Conservation (phyloP, 2,797 vertebrate species). For the Peromyscus aztecus region DNA sequence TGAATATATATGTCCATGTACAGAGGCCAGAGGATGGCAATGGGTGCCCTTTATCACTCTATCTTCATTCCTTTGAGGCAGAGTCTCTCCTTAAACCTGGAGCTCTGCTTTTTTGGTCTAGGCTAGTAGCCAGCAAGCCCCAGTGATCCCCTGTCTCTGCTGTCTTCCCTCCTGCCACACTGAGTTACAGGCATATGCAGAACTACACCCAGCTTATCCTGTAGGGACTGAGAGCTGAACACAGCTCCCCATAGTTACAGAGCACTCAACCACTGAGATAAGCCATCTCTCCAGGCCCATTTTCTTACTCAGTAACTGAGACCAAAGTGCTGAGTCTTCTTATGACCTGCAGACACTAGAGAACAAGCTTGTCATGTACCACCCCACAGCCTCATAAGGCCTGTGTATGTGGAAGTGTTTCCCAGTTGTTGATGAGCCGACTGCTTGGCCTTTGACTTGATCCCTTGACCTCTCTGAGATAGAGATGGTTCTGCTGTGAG, state of each 20-base stretch:
- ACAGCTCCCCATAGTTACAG: not conserved
- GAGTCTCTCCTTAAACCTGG: not conserved
- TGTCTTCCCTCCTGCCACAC: not conserved
- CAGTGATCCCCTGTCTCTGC: not conserved
- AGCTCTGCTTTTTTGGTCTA: not conserved
- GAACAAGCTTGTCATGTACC: not conserved
- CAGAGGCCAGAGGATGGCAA: not conserved
- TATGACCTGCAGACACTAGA: not conserved
- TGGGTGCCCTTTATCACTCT: not conserved
- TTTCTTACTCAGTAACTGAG: not conserved
- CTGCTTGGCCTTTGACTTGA: not conserved
- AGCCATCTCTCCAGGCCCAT: not conserved
- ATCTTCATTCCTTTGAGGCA: not conserved
- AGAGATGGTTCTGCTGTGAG: not conserved
- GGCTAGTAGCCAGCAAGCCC: not conserved
- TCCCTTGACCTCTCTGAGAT: not conserved
- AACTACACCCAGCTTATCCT: not conserved
- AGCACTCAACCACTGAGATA: not conserved
- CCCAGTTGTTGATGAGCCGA: not conserved
- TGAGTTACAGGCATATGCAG: not conserved
- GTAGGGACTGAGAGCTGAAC: not conserved
- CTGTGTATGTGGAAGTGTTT: accelerated
- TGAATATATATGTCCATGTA: not conserved
- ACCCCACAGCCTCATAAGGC: not conserved
- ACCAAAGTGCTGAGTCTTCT: not conserved